Evolutionary conservation across 2,888 invertebrate genomes (phyloP).

Genomic region (Tridacna crocea): DNA sequence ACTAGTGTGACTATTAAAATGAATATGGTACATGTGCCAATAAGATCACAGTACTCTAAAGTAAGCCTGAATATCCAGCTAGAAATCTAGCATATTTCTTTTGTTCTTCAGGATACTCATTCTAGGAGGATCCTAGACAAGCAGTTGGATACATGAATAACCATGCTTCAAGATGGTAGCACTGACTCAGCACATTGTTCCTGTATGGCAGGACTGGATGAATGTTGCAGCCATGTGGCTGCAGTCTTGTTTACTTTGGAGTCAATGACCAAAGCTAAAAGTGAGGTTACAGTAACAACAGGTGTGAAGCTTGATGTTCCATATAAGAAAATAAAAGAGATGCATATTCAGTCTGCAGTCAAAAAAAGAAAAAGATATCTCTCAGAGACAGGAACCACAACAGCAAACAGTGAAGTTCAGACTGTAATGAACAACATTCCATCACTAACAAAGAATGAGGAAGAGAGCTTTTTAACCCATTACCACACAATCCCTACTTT

Average conservation of each 20-base stretch:
- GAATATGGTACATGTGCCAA: too few species aligned
- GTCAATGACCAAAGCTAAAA: slow-evolving; percentile 11
- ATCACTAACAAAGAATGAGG: slow-evolving; percentile 32
- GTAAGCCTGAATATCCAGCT: too few species aligned
- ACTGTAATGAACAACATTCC: not conserved
- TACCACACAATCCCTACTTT: too few species aligned
- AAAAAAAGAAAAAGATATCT: slow-evolving; percentile 31
- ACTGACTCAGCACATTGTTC: slow-evolving; percentile 34
- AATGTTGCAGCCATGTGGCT: slow-evolving; percentile 41
- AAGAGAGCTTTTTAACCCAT: too few species aligned
- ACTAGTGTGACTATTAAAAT: too few species aligned
- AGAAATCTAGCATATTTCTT: too few species aligned
- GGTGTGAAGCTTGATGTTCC: slow-evolving; percentile 21
- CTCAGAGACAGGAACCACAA: too few species aligned
- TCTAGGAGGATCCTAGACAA: slow-evolving; percentile 34
- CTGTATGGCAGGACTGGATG: slow-evolving; percentile 51
- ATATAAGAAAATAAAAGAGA: slow-evolving; percentile 22
- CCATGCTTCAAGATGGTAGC: slow-evolving; percentile 26
- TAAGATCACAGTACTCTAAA: too few species aligned
- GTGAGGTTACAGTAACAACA: slow-evolving; percentile 18
- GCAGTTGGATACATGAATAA: slow-evolving; percentile 26
- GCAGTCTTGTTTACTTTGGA: slow-evolving; percentile 40
- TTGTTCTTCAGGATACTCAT: slow-evolving; percentile 26
- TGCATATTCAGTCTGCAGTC: slow-evolving; percentile 28
- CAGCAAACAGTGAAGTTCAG: not conserved